Base-by-base conservation (phyloP, 2,113 vertebrate genomes). In the Noctilio leporinus region DNA sequence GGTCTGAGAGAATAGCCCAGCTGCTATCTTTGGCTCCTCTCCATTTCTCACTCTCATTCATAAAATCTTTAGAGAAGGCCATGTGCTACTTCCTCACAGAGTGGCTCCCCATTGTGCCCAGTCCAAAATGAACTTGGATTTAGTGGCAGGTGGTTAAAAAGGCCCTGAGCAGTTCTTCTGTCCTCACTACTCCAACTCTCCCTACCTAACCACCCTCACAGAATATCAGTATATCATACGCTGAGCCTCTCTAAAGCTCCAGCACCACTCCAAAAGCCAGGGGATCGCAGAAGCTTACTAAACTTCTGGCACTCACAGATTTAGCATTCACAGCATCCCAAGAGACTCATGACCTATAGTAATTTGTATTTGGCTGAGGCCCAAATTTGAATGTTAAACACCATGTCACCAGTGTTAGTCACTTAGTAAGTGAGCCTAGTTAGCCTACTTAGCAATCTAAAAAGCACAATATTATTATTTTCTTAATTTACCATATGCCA, bases 31-130 rank as follows among this genome's bases (percentile, higher is more conserved):
- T 96, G 97, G 95, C 96, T 95, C 33, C 11, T 65, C 92, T 97
- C 97, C 96, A 96, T 92, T n/a, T 57, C 81, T 93, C 95, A 82
- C 20, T 90, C 84, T 49, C 95, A 95, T 97, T 97, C 97, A 97
- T 92, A 97, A 97, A 96, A 94, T 91, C 93, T 82, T 88, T 45
- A 45, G 55, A 97, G 76, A 86, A 93, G 76, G 65, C 59, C 38
- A 10, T n/a, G 86, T 78, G 83, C 72, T 30, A n/a, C 86, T 84
- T 92, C 55, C 59, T 94, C 55, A 2, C 40, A 84, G 83, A 70
- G 24, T 4, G 2, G 83, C 80, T 69, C 59, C 33, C 33, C 72
- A 43, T 7, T 84, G 30, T 47, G 28, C 47, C 67, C 24, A 12
- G 40, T n/a, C 33, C 83, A 53, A 53, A 84, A 91, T 45, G 67